Evolutionary conservation across 1,140 invertebrate genomes (phyloP), one percentile per base, ranked within the genome.

Genomic region (Leptopilina clavipes): DNA sequence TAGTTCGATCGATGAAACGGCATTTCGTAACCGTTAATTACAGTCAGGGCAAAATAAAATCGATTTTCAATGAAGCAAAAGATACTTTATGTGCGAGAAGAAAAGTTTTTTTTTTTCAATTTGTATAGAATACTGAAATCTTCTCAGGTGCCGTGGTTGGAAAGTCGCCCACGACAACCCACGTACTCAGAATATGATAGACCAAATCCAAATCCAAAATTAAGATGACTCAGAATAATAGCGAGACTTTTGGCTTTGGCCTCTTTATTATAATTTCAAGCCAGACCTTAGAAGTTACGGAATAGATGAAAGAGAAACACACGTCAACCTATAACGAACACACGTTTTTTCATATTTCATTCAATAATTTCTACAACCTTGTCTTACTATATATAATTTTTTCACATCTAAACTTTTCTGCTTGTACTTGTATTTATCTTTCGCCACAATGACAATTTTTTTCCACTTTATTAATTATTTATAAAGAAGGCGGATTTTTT

Each of bases 111-210:
- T 59, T 22, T 25, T 40, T 40, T 40, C 5, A 65, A 65, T 31
- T n/a, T 31, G 59, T 65, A 65, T 31, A 65, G 59, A 12, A 37
- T 31, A 65, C 14, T 65, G 59, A 65, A 65, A 65, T 65, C 22
- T 25, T 31, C 59, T 31, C 25, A n/a, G 56, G 56, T 65, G 22
- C 22, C 56, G 12, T 31, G 22, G 56, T 31, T 65, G 76, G 79
- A 80, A 76, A 82, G 72, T 80, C 85, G 85, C 85, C 85, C 83
- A 87, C 86, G 72, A 78, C 81, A 73, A 80, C 85, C 85, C 84
- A 87, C 86, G 86, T 84, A 19, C 78, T 73, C 79, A 74, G 77
- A 77, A 76, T 79, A 73, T 54, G 79, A 65, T 44, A 72, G 76
- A 76, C 79, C 83, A 84, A 86, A 86, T 83, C 81, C 71, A 80